These are phyloP conservation scores for Sebastes oblongus DNA, from an alignment of 2,797 vertebrate species.

Conservation along the genomic window DNA sequence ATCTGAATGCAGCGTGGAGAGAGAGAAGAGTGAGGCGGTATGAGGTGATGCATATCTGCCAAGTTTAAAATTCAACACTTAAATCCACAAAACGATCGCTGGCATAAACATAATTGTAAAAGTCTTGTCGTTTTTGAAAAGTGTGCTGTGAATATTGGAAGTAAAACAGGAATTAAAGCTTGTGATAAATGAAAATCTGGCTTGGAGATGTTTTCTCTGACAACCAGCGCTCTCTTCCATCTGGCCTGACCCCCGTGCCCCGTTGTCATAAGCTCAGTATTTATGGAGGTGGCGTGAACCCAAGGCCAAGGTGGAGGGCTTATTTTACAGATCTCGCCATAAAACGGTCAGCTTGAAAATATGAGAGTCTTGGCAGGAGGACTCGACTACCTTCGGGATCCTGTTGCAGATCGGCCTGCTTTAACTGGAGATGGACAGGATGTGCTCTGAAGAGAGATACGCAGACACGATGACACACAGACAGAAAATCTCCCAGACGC, in stretches of 20 bases:
- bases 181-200: constrained; percentile 6
- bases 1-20: constrained; percentile 40
- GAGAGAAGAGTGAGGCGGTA: constrained; percentile 4
- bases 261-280: constrained; percentile 75
- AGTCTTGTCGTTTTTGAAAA: background rate
- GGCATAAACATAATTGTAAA: background rate
- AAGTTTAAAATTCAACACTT: constrained; percentile 26
- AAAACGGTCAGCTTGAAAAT: constrained; percentile 84
- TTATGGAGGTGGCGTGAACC: constrained; percentile 70
- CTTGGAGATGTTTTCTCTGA: constrained; percentile 37
- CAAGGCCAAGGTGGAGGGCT: constrained; percentile 57
- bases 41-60: background rate
- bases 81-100: constrained; percentile 1
- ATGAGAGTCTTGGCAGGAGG: constrained; percentile 73
- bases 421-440: constrained; percentile 73
- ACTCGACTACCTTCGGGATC: constrained; percentile 72
- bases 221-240: constrained; percentile 23
- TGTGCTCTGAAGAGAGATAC: constrained; percentile 58
- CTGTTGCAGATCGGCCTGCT: constrained; percentile 67
- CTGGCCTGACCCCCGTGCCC: constrained; percentile 56
- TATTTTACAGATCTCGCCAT: constrained; percentile 79
- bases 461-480: background rate
- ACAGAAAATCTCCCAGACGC: constrained; percentile 36
- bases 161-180: background rate
- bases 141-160: background rate